Conservation (phyloP, 2,888 invertebrate species). For the Athetis lepigone region DNA sequence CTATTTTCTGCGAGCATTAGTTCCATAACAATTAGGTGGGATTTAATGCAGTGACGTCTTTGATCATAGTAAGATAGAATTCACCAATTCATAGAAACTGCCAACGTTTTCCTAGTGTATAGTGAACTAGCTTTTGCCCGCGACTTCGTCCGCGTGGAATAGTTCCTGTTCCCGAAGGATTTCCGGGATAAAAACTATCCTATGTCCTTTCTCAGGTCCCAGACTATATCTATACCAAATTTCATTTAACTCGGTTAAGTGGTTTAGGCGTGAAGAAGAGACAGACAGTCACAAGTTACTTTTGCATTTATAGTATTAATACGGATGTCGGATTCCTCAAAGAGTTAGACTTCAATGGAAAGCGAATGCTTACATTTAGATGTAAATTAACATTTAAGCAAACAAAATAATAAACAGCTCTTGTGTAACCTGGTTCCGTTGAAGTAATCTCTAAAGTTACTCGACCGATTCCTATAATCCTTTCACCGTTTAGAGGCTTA, state of each 20-base stretch:
- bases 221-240: no score
- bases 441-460: slow-evolving; percentile 52
- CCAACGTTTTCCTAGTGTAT: no score
- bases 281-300: no score
- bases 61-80: slow-evolving; percentile 19
- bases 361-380: slow-evolving; percentile 13
- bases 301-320: no score
- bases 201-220: no score
- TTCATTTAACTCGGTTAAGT: no score
- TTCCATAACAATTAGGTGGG: slow-evolving; percentile 4
- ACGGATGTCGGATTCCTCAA: not conserved
- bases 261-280: no score
- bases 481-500: slow-evolving; percentile 50
- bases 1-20: slow-evolving; percentile 2
- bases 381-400: slow-evolving; percentile 20
- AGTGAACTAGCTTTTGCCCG: no score
- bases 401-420: slow-evolving; percentile 31
- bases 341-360: not conserved
- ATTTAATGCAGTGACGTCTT: slow-evolving; percentile 15
- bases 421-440: slow-evolving; percentile 47
- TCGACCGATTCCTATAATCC: slow-evolving; percentile 57
- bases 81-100: not conserved
- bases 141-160: no score
- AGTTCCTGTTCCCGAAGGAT: no score
- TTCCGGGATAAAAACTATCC: no score